phyloP scores from a whole-genome alignment of 2,113 vertebrate genomes.

The Pimephales promelas region DNA sequence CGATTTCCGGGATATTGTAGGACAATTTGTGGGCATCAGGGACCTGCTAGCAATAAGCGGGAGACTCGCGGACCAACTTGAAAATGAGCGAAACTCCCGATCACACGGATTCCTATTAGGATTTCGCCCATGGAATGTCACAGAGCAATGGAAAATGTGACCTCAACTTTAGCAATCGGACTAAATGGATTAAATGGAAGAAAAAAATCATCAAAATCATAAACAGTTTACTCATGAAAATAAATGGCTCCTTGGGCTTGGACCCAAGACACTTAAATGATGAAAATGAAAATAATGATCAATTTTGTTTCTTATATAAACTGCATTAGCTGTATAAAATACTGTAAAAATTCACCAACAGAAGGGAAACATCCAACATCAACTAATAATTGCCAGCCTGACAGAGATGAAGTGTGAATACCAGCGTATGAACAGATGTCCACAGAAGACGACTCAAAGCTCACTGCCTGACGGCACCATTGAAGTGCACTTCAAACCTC shows the following conservation, averaged over 20 bases:
- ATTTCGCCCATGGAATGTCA: background rate
- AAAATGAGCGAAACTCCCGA: background rate
- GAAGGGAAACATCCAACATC: slow-evolving; percentile 13
- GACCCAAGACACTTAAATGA: background rate
- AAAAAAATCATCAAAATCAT: background rate
- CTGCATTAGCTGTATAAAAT: too few relatives aligned
- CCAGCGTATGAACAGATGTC: slow-evolving; percentile 76
- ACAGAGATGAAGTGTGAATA: slow-evolving; percentile 52
- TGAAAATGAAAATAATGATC: background rate
- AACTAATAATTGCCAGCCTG: slow-evolving; percentile 35
- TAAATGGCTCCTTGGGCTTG: background rate
- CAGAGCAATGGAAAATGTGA: background rate
- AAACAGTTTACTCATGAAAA: background rate
- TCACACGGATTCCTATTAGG: background rate
- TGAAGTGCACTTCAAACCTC: slow-evolving; percentile 80
- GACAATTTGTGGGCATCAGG: too few relatives aligned
- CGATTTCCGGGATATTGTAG: too few relatives aligned
- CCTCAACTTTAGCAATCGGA: background rate
- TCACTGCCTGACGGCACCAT: slow-evolving; percentile 63
- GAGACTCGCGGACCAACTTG: too few relatives aligned
- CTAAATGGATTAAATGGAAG: background rate
- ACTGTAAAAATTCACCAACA: slow-evolving; percentile 3
- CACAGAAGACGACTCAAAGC: slow-evolving; percentile 70
- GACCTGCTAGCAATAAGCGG: too few relatives aligned
- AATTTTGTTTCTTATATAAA: background rate